Evolutionary conservation across 2,113 vertebrate species (phyloP).

Genomic region (Clarias magur): DNA sequence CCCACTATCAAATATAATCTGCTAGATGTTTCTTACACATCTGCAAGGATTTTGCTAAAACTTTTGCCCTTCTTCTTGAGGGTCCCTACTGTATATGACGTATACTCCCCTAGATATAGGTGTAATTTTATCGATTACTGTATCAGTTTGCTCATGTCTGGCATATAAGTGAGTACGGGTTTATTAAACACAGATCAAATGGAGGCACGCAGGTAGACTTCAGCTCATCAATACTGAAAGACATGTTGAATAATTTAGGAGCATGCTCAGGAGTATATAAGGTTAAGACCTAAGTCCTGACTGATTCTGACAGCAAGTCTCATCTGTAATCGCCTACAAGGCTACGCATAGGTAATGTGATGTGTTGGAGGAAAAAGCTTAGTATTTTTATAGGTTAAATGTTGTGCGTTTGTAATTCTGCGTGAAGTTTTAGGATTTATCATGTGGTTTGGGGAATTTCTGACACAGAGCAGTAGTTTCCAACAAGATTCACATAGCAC

Average conservation of each 20-base stretch:
- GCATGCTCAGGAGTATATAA: constrained; percentile 9
- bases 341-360: neutral
- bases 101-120: neutral
- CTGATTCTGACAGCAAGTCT: neutral
- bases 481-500: neutral
- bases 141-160: neutral
- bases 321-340: neutral
- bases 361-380: neutral
- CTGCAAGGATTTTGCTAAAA: neutral
- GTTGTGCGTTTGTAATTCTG: neutral
- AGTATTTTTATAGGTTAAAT: neutral
- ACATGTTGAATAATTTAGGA: constrained; percentile 35
- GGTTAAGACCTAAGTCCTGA: neutral
- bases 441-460: neutral
- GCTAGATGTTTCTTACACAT: neutral
- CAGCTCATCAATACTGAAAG: constrained; percentile 39
- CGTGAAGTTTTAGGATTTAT: neutral
- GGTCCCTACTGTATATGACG: neutral
- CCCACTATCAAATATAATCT: neutral
- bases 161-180: constrained; percentile 11
- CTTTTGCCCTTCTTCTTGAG: neutral
- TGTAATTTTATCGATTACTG: constrained; percentile 14
- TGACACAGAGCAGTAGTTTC: neutral
- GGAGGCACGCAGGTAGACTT: constrained; percentile 13
- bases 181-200: constrained; percentile 40